Base-by-base conservation (phyloP, 1,140 invertebrate species). In the Mesaphorura yosii region DNA sequence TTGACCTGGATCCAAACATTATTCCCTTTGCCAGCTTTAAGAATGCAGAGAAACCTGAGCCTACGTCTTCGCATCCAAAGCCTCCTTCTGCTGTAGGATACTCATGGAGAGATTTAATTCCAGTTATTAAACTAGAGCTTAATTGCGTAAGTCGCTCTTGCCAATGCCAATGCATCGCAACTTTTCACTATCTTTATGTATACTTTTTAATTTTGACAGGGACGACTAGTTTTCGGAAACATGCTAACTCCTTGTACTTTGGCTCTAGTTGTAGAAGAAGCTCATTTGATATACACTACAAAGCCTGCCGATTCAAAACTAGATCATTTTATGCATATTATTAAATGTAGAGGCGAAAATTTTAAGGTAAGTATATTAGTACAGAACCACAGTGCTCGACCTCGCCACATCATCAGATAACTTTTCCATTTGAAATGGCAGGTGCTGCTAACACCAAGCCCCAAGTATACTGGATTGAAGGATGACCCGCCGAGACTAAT, bases 401-500 rank as follows among this genome's bases (percentile, higher is more conserved):
- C 15, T 20, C 15, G 19, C 17, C 44, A 15, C 7, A n/a, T 45
- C 6, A 51, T 14, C 17, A 26, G 6, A 51, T 17, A 51, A 45
- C 44, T 26, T 38, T 25, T 53, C 40, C 22, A 28, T 20, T 22
- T 37, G 37, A 34, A 1, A 27, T 19, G 42, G 3, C 66, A 78
- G 66, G 84, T 95, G 1, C 86, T 95, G 71, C 75, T 95, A 55
- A 89, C 88, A 26, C 88, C 88, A 15, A 93, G 88, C 73, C 86
- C 84, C 14, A 93, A 93, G 66, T 96, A 94, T 68, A 89, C 83
- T 2, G 88, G 88, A 2, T 80, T 91, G 72, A 78, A 84, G 2
- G 92, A 97, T 72, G 92, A 97, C 65, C 92, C 94, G 3, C 94
- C 94, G 2, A 69, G 94, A 29, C 94, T 86, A 61, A 98, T 98